Evolutionary conservation across 1,140 invertebrate genomes (phyloP), one percentile per base, ranked within the genome.

Genomic region (Laupala kohalensis): DNA sequence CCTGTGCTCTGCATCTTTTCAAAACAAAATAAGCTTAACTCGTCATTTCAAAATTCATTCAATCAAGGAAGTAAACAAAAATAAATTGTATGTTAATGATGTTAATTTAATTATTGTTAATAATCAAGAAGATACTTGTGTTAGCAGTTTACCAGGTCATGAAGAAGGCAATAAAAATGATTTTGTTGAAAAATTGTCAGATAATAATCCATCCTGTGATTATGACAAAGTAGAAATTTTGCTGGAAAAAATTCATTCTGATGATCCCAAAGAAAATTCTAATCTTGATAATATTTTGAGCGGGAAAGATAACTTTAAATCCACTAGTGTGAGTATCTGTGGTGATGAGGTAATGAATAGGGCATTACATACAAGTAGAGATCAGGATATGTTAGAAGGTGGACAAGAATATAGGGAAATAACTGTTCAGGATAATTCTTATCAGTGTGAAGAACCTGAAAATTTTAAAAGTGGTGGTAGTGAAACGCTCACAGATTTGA

Each of bases 231-330:
- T 71, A 13, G 70, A 71, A 27, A 25, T 63, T 19, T 25, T 71
- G 64, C 25, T 71, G 62, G 70, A 71, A 71, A 25, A 65, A 28
- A 27, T 71, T 23, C 70, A 71, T 30, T 63, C 70, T 28, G 70
- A 71, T 12, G 63, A 64, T 66, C 65, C 65, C 12, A 13, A 15
- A 15, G 24, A 26, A 5, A 23, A 64, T 6, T 2, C n/a, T 64
- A 4, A n/a, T n/a, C n/a, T n/a, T n/a, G n/a, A n/a, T n/a, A n/a
- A n/a, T n/a, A n/a, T n/a, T n/a, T n/a, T n/a, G n/a, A n/a, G n/a
- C n/a, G n/a, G n/a, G n/a, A n/a, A n/a, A n/a, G n/a, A n/a, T n/a
- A n/a, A n/a, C n/a, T n/a, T n/a, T n/a, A n/a, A n/a, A n/a, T n/a
- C n/a, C n/a, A n/a, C n/a, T n/a, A n/a, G n/a, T n/a, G n/a, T n/a